Conservation (phyloP, 2,888 invertebrate genomes). For the Nemotelus nigrinus region DNA sequence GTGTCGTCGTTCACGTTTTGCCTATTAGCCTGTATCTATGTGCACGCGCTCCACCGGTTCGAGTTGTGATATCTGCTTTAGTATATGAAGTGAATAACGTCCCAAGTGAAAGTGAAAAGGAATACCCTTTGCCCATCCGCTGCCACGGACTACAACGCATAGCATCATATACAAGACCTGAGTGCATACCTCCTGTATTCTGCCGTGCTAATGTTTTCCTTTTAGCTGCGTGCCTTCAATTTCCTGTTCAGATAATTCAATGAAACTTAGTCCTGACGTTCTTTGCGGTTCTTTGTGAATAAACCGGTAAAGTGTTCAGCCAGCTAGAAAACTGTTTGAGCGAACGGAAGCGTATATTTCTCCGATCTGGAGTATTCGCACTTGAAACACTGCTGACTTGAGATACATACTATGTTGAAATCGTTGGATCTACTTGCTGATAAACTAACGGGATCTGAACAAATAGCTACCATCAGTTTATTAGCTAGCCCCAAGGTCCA, state of each 20-base stretch:
- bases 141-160: constrained; percentile 6
- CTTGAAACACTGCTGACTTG: constrained; percentile 27
- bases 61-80: neutral
- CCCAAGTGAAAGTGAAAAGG: constrained; percentile 25
- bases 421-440: constrained; percentile 62
- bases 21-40: constrained; percentile 13
- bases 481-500: constrained; percentile 45
- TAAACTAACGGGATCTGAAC: constrained; percentile 58
- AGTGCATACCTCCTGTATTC: constrained; percentile 17
- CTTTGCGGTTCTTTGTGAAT: neutral
- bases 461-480: constrained; percentile 35
- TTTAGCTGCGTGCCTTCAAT: constrained; percentile 18
- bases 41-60: neutral
- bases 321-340: constrained; percentile 24
- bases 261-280: constrained; percentile 9
- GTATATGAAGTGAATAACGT: neutral
- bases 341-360: constrained; percentile 22
- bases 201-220: constrained; percentile 10
- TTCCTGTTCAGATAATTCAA: constrained; percentile 18
- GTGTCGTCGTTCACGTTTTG: constrained; percentile 1
- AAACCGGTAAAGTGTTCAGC: constrained; percentile 22
- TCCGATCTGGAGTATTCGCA: constrained; percentile 9
- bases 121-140: constrained; percentile 10
- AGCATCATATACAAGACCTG: constrained; percentile 10
- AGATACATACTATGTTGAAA: constrained; percentile 60